A percentile compares a stretch with the other conserved stretches of the same genome.
Evolutionary conservation across 2,888 invertebrate genomes (phyloP).

Genomic region (Leptopilina syphax): DNA sequence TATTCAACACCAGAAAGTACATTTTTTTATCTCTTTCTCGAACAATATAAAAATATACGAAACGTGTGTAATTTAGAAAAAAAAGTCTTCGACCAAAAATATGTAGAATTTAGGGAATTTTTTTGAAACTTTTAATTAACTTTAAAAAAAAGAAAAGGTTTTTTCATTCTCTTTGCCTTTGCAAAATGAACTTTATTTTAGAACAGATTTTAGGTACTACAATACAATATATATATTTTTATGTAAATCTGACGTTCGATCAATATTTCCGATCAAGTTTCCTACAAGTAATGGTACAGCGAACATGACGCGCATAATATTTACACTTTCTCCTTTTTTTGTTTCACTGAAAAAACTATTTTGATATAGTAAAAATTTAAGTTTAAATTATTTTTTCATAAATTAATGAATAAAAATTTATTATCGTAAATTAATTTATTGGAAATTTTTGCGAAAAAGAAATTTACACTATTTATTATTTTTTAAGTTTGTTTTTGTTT

Average conservation of each 20-base stretch:
- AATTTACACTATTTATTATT: no score
- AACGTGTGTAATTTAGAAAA: background rate
- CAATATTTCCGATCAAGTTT: constrained; percentile 14
- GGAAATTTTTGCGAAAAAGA: no score
- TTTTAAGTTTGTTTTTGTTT: background rate
- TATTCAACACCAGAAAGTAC: background rate
- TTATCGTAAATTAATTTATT: no score
- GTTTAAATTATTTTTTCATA: no score
- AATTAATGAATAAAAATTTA: no score
- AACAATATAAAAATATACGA: background rate
- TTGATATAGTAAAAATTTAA: no score
- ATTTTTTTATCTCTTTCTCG: constrained; percentile 6
- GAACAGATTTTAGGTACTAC: constrained; percentile 3
- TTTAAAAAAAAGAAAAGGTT: background rate
- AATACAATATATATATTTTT: constrained; percentile 7
- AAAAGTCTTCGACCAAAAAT: constrained; percentile 16
- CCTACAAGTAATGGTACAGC: constrained; percentile 5
- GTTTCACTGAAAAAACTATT: background rate
- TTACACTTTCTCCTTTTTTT: constrained; percentile 39
- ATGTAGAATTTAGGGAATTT: background rate
- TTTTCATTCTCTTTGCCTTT: background rate
- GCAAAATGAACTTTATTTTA: constrained; percentile 6
- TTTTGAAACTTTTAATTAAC: background rate
- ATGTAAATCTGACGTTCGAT: constrained; percentile 7
- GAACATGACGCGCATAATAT: background rate